Base-by-base conservation (phyloP, 2,113 vertebrate species). In the Gopherus evgoodei region DNA sequence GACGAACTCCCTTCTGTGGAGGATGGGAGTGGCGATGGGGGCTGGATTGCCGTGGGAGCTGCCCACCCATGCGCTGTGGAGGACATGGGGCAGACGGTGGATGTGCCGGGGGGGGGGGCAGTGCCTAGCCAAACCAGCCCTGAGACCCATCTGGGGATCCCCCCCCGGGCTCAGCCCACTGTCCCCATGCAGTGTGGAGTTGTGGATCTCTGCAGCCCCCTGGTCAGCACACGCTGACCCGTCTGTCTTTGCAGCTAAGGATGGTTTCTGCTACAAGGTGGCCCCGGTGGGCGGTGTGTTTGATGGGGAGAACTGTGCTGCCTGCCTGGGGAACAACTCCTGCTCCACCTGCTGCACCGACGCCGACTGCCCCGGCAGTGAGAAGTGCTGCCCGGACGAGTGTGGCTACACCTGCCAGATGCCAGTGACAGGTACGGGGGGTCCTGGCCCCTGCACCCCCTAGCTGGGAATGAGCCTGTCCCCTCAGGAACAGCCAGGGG, bases 381-480 rank as follows among this genome's bases (percentile, higher is more conserved):
- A 84, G 94, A 97, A 97, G 56, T 97, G 97, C 95, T 97, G 97
- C 83, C 97, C 97, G 81, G 90, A 95, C 95, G 96, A 97, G 81
- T 97, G 97, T 0, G 97, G 97, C 72, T 56, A 94, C 91, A 96
- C 78, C 0, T 78, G 75, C 75, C 75, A 78, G 42, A 7, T 1
- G 22, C 3, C 75, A 2, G 75, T 78, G 75, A 78, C 38, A 47
- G 75, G 75, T 78, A 78, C 2, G 75, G 75, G 22, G 3, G 4
- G 19, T 21, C 65, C n/a, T 6, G 9, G n/a, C n/a, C 11, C 21
- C 17, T 11, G 21, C 35, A 4, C 31, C 65, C 22, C 62, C 9
- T 4, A 25, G 54, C 54, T 56, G 22, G 24, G 54, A 56, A 25
- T 1, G 10, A 56, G 54, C 24, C 56, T 25, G 11, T 12, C 27